Percentiles rank a stretch among this genome's conserved stretches.
Conservation (phyloP, 2,113 vertebrate genomes). For the Eublepharis macularius region DNA sequence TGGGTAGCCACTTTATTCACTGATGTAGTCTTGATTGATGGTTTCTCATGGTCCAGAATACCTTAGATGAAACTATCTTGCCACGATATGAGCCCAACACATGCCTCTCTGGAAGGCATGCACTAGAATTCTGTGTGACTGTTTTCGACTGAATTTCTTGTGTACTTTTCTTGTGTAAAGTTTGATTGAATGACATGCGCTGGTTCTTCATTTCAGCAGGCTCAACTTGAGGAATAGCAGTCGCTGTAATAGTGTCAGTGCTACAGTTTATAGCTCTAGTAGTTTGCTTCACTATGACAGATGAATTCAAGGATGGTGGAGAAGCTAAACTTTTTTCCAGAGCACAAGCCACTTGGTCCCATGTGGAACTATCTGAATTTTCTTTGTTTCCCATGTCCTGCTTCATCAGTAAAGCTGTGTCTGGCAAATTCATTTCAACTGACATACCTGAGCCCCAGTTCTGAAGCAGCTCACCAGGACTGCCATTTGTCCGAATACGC, state of each 20-base stretch:
- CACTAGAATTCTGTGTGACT: constrained; percentile 65
- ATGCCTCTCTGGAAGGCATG: constrained; percentile 69
- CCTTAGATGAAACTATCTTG: constrained; percentile 86
- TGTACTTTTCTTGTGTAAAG: constrained; percentile 66
- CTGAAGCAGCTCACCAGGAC: too few relatives aligned
- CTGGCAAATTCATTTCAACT: too few relatives aligned
- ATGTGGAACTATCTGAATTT: constrained; percentile 49
- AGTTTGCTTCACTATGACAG: constrained; percentile 41
- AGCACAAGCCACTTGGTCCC: constrained; percentile 24
- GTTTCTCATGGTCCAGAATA: constrained; percentile 59
- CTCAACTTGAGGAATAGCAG: constrained; percentile 40
- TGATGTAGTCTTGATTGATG: neutral
- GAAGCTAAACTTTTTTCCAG: constrained; percentile 30
- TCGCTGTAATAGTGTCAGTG: constrained; percentile 24
- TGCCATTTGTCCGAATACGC: too few relatives aligned
- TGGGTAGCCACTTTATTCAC: constrained; percentile 32
- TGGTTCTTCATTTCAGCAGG: constrained; percentile 39
- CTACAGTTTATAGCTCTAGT: neutral
- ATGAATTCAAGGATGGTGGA: constrained; percentile 48
- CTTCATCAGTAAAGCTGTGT: too few relatives aligned
- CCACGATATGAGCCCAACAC: constrained; percentile 86
- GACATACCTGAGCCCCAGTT: too few relatives aligned
- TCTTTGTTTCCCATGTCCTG: constrained; percentile 79
- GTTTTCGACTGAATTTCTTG: constrained; percentile 65
- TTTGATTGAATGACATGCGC: constrained; percentile 70